Percentiles rank a stretch among this genome's conserved stretches.
Evolutionary conservation across 2,797 vertebrate genomes (phyloP).

Genomic region (Urophycis tenuis): DNA sequence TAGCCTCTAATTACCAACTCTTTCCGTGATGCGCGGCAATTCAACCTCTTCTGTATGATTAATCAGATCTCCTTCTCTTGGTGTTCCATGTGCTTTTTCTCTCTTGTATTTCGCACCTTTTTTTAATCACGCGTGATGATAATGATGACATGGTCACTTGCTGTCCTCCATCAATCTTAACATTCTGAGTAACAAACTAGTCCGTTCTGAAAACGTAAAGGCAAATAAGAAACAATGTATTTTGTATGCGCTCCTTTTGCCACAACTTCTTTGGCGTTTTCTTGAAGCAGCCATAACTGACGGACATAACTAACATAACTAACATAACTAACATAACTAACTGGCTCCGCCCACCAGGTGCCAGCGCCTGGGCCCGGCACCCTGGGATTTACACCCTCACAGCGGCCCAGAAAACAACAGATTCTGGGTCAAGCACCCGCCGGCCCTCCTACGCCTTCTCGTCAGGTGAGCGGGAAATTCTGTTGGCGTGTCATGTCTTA

Average conservation of each 20-base stretch:
- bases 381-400: conserved; percentile 58
- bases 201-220: neutral
- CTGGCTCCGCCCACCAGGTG: conserved; percentile 7
- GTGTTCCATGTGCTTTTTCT: neutral
- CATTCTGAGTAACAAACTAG: too few relatives aligned
- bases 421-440: conserved; percentile 54
- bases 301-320: conserved; percentile 8
- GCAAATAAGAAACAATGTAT: neutral
- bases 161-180: neutral
- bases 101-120: too few relatives aligned
- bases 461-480: conserved; percentile 60
- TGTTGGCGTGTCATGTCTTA: conserved; percentile 60
- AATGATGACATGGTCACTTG: neutral
- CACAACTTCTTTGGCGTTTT: neutral
- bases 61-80: neutral
- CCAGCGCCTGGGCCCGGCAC: conserved; percentile 52
- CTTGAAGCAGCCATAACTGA: conserved; percentile 18
- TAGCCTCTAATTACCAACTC: neutral
- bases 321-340: conserved; percentile 10
- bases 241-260: neutral
- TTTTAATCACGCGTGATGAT: neutral
- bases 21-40: neutral
- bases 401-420: conserved; percentile 56
- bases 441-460: conserved; percentile 48
- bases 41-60: neutral